A percentile compares a stretch with the other conserved stretches of the same genome.
Conservation (phyloP, 2,888 invertebrate genomes). For the Ormyrus nitidulus region DNA sequence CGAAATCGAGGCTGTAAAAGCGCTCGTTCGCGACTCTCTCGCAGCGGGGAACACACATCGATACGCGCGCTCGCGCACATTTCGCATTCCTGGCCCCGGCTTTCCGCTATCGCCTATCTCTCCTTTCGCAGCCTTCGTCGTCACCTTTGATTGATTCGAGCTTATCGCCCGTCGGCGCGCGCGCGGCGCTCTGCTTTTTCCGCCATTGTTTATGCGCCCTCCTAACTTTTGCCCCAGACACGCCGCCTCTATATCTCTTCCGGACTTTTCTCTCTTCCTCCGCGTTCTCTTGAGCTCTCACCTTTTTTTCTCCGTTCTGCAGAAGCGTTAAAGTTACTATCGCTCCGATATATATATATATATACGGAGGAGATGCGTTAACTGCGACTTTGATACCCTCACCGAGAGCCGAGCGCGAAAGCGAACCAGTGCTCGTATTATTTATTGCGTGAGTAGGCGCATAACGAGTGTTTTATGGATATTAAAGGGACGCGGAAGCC, state of each 20-base stretch:
- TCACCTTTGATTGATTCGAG: constrained; percentile 38
- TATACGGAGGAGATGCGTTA: neutral
- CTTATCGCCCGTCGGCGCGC: constrained; percentile 19
- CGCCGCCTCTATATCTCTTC: neutral
- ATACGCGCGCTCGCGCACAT: neutral
- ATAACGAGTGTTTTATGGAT: constrained; percentile 43
- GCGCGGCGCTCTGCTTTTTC: neutral
- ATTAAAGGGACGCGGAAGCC: constrained; percentile 16
- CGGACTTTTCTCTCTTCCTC: neutral
- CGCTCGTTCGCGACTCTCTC: too few species aligned
- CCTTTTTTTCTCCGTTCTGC: neutral
- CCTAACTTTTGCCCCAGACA: constrained; percentile 16
- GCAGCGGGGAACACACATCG: too few species aligned
- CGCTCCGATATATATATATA: neutral
- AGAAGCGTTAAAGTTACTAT: constrained; percentile 19
- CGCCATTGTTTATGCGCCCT: constrained; percentile 37
- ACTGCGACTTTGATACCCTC: constrained; percentile 35
- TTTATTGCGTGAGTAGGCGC: constrained; percentile 26
- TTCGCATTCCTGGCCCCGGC: neutral
- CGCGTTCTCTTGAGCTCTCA: constrained; percentile 7
- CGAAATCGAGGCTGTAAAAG: too few species aligned
- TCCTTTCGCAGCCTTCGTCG: constrained; percentile 23
- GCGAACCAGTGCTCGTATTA: constrained; percentile 12
- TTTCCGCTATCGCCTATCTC: constrained; percentile 12
- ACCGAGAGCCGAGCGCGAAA: neutral